These are phyloP conservation scores for Conopomorpha cramerella DNA, from an alignment of 1,140 invertebrate genomes.

Conservation along the genomic window DNA sequence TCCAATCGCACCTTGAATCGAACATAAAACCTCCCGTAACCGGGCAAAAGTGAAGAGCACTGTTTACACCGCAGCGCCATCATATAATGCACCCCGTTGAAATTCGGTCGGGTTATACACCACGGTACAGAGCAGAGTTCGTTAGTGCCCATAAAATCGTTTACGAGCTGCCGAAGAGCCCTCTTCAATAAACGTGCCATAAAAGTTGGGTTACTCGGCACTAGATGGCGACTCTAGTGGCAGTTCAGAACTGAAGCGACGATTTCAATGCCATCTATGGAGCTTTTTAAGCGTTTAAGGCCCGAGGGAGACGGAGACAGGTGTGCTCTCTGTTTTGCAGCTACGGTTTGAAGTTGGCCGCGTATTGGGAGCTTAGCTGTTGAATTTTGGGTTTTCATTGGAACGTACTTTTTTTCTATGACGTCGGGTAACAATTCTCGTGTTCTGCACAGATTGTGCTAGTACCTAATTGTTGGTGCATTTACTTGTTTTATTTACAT, in stretches of 20 bases:
- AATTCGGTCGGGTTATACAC: constrained; percentile 53
- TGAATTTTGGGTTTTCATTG: constrained; percentile 10
- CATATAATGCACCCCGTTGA: constrained; percentile 42
- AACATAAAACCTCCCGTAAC: constrained; percentile 56
- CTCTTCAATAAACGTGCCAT: constrained; percentile 56
- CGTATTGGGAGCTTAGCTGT: constrained; percentile 3
- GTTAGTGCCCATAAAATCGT: constrained; percentile 54
- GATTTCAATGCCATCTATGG: constrained; percentile 58
- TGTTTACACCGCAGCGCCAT: too few species aligned
- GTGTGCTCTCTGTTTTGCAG: constrained; percentile 10
- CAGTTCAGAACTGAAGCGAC: constrained; percentile 42
- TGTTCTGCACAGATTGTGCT: too few species aligned
- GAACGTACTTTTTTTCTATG: constrained; percentile 1
- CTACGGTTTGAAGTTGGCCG: constrained; percentile 12
- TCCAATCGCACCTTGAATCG: constrained; percentile 60
- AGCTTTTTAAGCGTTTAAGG: constrained; percentile 50
- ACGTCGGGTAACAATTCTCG: neutral
- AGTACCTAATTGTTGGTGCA: too few species aligned
- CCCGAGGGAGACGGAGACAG: constrained; percentile 18
- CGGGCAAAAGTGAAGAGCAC: constrained; percentile 54
- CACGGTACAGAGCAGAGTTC: constrained; percentile 42
- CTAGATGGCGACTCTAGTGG: constrained; percentile 57
- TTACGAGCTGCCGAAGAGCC: constrained; percentile 58
- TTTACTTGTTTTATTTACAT: too few species aligned
- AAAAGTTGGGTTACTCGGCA: constrained; percentile 54